phyloP scores from a whole-genome alignment of 2,113 vertebrate genomes.

The Channa maculata region DNA sequence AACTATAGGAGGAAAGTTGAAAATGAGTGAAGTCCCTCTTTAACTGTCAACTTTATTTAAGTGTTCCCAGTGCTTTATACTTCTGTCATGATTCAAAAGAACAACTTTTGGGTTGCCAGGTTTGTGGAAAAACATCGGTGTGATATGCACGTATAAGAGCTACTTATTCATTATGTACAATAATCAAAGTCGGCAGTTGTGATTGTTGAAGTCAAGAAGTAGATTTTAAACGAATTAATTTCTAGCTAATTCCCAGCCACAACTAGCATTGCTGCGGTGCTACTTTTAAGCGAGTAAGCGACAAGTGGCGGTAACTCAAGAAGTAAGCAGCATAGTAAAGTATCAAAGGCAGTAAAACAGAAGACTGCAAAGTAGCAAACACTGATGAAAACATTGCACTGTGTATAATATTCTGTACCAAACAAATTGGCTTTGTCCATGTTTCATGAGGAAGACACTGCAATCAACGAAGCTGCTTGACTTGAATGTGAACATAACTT shows the following conservation, averaged over 20 bases:
- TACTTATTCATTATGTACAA: background rate
- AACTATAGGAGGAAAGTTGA: no score
- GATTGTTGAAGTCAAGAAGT: background rate
- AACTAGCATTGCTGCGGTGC: no score
- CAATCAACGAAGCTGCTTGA: background rate
- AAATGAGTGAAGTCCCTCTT: background rate
- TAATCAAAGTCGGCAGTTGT: background rate
- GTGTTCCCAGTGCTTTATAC: background rate
- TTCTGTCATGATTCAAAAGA: background rate
- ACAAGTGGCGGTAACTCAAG: no score
- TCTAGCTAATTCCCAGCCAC: no score
- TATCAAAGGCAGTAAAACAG: background rate
- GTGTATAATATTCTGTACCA: background rate
- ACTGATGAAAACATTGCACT: no score
- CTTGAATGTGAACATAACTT: background rate
- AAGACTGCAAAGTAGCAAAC: background rate
- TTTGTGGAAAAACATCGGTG: background rate
- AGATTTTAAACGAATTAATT: no score
- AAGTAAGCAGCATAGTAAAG: background rate
- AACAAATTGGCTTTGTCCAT: background rate
- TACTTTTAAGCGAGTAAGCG: no score
- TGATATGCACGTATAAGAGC: no score
- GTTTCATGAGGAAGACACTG: background rate
- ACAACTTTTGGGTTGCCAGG: conserved; percentile 2
- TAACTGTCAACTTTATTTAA: background rate